These are phyloP conservation scores for Lerema accius DNA, from an alignment of 1,140 invertebrate species.

Conservation along the genomic window DNA sequence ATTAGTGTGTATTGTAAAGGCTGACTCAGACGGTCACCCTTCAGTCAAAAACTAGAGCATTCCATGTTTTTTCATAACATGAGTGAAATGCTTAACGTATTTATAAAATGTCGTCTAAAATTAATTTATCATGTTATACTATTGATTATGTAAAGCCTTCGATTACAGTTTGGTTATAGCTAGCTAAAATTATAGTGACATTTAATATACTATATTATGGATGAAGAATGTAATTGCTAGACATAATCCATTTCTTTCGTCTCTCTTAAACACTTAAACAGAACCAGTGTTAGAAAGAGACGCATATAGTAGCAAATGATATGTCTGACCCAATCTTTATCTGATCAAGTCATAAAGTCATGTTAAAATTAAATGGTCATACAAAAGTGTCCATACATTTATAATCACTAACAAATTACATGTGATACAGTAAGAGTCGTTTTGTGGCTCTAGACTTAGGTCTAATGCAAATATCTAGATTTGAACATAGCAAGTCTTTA, in stretches of 20 bases:
- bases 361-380: neutral
- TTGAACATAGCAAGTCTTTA: slow-evolving; percentile 38
- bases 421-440: neutral
- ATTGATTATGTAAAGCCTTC: neutral
- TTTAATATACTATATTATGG: no score
- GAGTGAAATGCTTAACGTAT: neutral
- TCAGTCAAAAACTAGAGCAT: slow-evolving; percentile 53
- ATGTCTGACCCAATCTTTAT: no score
- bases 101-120: slow-evolving; percentile 28
- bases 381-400: neutral
- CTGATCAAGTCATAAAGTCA: no score
- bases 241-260: no score
- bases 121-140: neutral
- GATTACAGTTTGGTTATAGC: slow-evolving; percentile 10
- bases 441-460: slow-evolving; percentile 4
- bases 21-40: slow-evolving; percentile 37
- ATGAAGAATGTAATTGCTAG: neutral
- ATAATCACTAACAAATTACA: neutral
- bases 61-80: slow-evolving; percentile 51
- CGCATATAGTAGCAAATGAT: no score
- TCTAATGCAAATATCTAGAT: slow-evolving; percentile 35
- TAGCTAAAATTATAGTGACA: slow-evolving; percentile 1
- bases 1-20: slow-evolving; percentile 50
- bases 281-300: no score
- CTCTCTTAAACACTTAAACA: no score